phyloP scores from a whole-genome alignment of 64 coral and sea anemone species.

The Stichodactyla mertensii region DNA sequence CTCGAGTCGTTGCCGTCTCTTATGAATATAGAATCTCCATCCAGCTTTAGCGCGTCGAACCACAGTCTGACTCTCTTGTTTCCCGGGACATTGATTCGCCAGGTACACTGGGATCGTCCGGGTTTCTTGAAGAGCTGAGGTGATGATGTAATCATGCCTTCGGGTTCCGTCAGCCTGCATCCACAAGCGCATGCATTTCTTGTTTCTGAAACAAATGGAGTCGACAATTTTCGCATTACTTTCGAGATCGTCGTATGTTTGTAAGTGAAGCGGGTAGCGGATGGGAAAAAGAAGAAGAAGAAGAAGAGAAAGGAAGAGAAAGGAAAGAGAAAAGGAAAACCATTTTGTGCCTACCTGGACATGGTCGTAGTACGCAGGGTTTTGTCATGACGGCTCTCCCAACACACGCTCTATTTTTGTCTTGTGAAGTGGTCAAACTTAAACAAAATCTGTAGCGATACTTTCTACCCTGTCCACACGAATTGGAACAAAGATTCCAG shows the following conservation, averaged over 20 bases:
- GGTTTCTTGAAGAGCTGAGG: constrained; percentile 60
- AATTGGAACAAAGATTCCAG: constrained; percentile 62
- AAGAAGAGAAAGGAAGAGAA: too few relatives aligned
- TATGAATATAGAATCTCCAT: constrained; percentile 68
- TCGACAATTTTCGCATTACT: neutral
- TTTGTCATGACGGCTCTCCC: constrained; percentile 44
- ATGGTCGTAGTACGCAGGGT: constrained; percentile 54
- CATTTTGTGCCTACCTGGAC: constrained; percentile 55
- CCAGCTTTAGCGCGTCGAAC: constrained; percentile 73
- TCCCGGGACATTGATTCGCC: constrained; percentile 55
- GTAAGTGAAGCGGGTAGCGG: too few relatives aligned
- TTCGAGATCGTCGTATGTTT: too few relatives aligned
- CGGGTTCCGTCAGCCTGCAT: constrained; percentile 44
- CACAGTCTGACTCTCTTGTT: constrained; percentile 53
- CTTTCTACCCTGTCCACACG: constrained; percentile 66
- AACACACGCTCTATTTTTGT: constrained; percentile 53
- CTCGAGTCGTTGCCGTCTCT: constrained; percentile 64
- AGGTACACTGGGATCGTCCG: constrained; percentile 37
- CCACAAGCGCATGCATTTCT: constrained; percentile 68
- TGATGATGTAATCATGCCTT: constrained; percentile 88
- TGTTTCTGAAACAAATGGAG: constrained; percentile 40
- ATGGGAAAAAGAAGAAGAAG: too few relatives aligned
- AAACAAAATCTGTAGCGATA: constrained; percentile 77
- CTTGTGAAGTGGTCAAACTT: constrained; percentile 45
- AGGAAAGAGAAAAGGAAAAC: too few relatives aligned